Evolutionary conservation across 2,113 vertebrate species (phyloP).

Genomic region (Cinclus mexicanus): DNA sequence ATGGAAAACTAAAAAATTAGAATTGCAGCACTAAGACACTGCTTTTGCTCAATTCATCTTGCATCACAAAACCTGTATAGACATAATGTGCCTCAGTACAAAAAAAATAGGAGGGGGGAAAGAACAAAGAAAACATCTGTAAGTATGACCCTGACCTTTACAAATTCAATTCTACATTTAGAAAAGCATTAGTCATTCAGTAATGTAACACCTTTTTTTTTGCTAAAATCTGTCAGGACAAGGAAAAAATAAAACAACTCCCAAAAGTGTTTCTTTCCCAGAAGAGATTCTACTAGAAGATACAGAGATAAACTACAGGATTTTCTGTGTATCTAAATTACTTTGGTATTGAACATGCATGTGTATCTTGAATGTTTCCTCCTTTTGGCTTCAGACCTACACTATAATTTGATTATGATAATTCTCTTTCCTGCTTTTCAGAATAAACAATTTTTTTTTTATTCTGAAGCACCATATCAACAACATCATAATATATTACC

Average conservation of each 20-base stretch:
- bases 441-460: neutral
- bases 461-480: neutral
- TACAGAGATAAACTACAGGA: neutral
- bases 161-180: neutral
- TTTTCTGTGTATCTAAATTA: neutral
- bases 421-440: neutral
- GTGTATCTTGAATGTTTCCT: neutral
- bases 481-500: neutral
- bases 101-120: fast-evolving
- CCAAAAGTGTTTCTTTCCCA: neutral
- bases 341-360: neutral
- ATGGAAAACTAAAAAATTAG: neutral
- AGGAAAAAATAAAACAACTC: neutral
- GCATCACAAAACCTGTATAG: neutral
- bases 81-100: neutral
- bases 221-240: neutral
- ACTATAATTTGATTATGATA: neutral
- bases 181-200: neutral
- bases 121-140: neutral
- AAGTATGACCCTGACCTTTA: neutral
- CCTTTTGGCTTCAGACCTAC: neutral
- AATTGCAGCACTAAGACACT: neutral
- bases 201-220: neutral
- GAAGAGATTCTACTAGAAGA: neutral
- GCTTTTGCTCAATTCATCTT: neutral